Base-by-base conservation (phyloP, 2,797 vertebrate genomes). In the Leptodactylus fallax region DNA sequence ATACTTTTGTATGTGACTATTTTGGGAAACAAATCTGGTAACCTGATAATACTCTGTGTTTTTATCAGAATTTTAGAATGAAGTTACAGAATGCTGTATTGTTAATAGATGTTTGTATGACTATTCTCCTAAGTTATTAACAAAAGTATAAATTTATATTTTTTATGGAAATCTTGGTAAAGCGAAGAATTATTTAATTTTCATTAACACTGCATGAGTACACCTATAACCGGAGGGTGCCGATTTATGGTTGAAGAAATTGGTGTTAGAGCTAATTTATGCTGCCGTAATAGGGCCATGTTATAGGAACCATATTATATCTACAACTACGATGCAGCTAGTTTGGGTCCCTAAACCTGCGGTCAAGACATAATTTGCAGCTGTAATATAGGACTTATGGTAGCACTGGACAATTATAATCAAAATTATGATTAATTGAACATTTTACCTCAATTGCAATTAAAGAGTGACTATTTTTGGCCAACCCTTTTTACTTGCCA, bases 61-160 rank as follows among this genome's bases (percentile, higher is more conserved):
- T 17, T 79, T 58, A 79, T 56, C 14, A 36, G 14, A 36, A 19
- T 36, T 60, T 36, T 58, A 60, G 58, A 21, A 47, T 47, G 21
- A n/a, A 80, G 47, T 23, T 47, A 23, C 56, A 61, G 12, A 17
- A 65, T 16, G 12, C 16, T 79, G 25, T 36, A 13, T 2, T 49
- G 12, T n/a, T 49, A n/a, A 81, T 63, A 14, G 60, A 61, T 27
- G 19, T 27, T 45, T 36, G 5, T 25, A 61, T 60, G 25, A 58
- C 45, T 60, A 60, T 63, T 63, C 12, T 63, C 36, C 21, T 81
- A 81, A 63, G 19, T 81, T 80, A 61, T 81, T 81, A 63, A 81
- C 79, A 47, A 81, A 79, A 65, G 21, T 80, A 61, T 80, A 36
- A 14, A 63, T 53, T 12, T 65, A 58, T 79, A 81, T 81, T 81